A percentile compares a stretch with the other conserved stretches of the same genome.
phyloP scores from a whole-genome alignment of 1,140 invertebrate species.

The Lordiphosa clarofinis region DNA sequence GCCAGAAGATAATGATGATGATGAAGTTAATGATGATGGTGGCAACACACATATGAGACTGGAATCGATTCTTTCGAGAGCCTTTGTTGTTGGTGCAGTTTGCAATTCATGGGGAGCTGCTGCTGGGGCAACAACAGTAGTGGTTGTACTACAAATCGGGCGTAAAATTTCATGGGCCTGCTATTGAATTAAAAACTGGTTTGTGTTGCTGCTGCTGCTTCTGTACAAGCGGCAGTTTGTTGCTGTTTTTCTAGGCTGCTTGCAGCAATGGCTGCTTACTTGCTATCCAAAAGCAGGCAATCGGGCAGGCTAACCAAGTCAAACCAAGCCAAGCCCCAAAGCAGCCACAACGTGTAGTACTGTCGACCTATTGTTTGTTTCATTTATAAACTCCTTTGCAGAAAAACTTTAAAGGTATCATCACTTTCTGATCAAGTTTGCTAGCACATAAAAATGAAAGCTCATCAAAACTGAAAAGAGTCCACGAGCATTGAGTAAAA shows the following conservation, averaged over 20 bases:
- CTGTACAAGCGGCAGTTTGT: slow-evolving; percentile 34
- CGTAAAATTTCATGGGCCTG: slow-evolving; percentile 79
- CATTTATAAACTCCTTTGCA: slow-evolving; percentile 17
- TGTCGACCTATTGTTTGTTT: slow-evolving; percentile 61
- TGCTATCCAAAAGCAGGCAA: slow-evolving; percentile 19
- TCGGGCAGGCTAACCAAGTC: slow-evolving; percentile 11
- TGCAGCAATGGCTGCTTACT: slow-evolving; percentile 44
- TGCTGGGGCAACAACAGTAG: slow-evolving; percentile 61
- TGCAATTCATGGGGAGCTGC: slow-evolving; percentile 12
- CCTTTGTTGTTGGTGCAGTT: slow-evolving; percentile 20
- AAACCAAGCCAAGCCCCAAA: slow-evolving; percentile 56
- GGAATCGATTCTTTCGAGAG: slow-evolving; percentile 10
- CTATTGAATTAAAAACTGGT: slow-evolving; percentile 79
- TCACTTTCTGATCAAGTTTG: neutral
- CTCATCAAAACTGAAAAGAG: neutral
- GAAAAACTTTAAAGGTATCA: neutral
- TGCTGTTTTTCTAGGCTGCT: slow-evolving; percentile 34
- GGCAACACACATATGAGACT: slow-evolving; percentile 22
- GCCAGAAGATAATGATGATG: slow-evolving; percentile 13
- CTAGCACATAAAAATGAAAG: neutral
- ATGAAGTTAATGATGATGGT: slow-evolving; percentile 29
- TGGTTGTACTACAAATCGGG: slow-evolving; percentile 78
- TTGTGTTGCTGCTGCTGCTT: slow-evolving; percentile 35
- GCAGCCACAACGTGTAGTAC: slow-evolving; percentile 48
- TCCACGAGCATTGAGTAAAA: too few species aligned